Evolutionary conservation across 2,113 vertebrate genomes (phyloP).

Genomic region (Notiomystis cincta): DNA sequence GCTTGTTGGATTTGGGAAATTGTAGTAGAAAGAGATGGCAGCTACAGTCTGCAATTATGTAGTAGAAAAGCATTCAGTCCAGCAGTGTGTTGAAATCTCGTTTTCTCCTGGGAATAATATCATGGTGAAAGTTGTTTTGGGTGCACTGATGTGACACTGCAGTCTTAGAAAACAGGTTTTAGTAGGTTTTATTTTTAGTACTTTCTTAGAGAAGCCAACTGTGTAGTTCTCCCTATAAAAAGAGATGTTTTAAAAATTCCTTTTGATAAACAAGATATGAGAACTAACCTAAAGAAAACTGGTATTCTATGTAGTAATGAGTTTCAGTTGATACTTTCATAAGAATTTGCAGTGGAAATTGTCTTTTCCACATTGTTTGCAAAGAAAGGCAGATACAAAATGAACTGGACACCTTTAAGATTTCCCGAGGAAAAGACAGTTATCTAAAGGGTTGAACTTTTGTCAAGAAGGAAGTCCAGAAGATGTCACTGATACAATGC

Average conservation of each 20-base stretch:
- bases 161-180: neutral
- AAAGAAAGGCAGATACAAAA: neutral
- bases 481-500: fast-evolving
- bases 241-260: neutral
- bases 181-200: neutral
- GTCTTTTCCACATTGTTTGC: neutral
- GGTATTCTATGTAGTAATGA: neutral
- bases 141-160: neutral
- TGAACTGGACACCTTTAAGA: neutral
- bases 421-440: neutral
- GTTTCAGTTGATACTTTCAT: neutral
- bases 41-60: neutral
- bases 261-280: neutral
- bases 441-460: neutral
- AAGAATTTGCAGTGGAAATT: neutral
- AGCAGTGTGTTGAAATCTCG: neutral
- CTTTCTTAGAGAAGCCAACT: neutral
- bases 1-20: neutral
- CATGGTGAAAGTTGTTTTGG: neutral
- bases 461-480: neutral
- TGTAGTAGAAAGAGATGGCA: neutral
- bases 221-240: neutral
- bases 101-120: neutral
- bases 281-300: neutral
- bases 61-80: neutral